phyloP scores from a whole-genome alignment of 2,797 vertebrate species.

The Aeoliscus strigatus region DNA sequence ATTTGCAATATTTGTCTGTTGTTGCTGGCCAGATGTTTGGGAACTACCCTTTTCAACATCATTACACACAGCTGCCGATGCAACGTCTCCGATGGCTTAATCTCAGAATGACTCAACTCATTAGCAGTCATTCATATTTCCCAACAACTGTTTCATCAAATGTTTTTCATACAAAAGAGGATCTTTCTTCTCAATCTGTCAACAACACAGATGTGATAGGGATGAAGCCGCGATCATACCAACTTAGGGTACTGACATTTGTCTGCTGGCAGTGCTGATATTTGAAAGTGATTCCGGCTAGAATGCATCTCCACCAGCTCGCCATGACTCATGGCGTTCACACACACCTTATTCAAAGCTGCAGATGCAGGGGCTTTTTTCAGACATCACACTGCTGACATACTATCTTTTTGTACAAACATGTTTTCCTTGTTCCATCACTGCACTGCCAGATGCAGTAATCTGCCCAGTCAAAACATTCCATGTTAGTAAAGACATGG shows the following conservation, averaged over 20 bases:
- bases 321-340: constrained; percentile 34
- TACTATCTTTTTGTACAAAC: constrained; percentile 11
- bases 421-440: constrained; percentile 18
- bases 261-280: constrained; percentile 13
- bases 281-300: constrained; percentile 31
- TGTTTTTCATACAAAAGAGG: background rate
- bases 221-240: no score
- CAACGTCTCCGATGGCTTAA: constrained; percentile 16
- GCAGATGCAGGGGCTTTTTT: constrained; percentile 36
- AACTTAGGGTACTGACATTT: background rate
- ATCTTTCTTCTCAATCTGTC: constrained; percentile 2
- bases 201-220: no score
- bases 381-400: constrained; percentile 30
- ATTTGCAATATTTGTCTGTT: background rate
- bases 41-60: constrained; percentile 32
- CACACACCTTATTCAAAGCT: constrained; percentile 36
- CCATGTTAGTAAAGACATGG: background rate
- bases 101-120: constrained; percentile 13
- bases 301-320: constrained; percentile 27
- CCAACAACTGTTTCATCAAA: constrained; percentile 1
- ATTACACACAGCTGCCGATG: constrained; percentile 13
- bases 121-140: constrained; percentile 11
- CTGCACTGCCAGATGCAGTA: constrained; percentile 9
- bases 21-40: constrained; percentile 7
- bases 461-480: constrained; percentile 13